Conservation (phyloP, 2,797 vertebrate species). For the Phataginus tetradactyla region DNA sequence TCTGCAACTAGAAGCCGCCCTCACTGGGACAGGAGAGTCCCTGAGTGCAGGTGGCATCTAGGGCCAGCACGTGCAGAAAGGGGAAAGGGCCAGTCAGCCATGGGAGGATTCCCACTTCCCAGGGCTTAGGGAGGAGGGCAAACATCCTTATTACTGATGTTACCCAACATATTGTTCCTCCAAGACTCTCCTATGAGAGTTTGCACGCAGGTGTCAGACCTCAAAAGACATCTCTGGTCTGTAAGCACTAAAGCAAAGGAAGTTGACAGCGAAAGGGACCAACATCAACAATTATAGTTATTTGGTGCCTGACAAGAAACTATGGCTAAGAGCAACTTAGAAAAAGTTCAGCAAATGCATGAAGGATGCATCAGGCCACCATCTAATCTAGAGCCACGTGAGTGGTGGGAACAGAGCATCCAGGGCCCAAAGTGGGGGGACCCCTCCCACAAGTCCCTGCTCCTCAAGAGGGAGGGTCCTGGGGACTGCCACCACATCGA, state of each 20-base stretch:
- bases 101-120: not conserved
- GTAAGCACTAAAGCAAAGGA: not conserved
- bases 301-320: not conserved
- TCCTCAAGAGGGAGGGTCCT: not conserved
- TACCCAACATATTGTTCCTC: not conserved
- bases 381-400: rapidly evolving
- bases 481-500: not conserved
- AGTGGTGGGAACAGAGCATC: not conserved
- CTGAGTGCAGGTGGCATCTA: rapidly evolving
- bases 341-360: not conserved
- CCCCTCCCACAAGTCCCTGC: not conserved
- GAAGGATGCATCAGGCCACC: not conserved
- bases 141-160: not conserved
- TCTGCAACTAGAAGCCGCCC: not conserved
- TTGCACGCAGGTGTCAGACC: not conserved
- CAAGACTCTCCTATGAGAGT: not conserved
- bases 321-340: not conserved
- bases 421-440: not conserved
- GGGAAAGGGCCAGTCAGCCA: not conserved
- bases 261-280: not conserved
- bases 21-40: not conserved
- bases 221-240: not conserved
- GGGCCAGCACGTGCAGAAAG: not conserved
- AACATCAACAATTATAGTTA: not conserved
- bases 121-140: not conserved